Percentiles rank a stretch among this genome's conserved stretches.
phyloP scores from a whole-genome alignment of 1,140 invertebrate genomes.

The Neotoxoptera formosana region DNA sequence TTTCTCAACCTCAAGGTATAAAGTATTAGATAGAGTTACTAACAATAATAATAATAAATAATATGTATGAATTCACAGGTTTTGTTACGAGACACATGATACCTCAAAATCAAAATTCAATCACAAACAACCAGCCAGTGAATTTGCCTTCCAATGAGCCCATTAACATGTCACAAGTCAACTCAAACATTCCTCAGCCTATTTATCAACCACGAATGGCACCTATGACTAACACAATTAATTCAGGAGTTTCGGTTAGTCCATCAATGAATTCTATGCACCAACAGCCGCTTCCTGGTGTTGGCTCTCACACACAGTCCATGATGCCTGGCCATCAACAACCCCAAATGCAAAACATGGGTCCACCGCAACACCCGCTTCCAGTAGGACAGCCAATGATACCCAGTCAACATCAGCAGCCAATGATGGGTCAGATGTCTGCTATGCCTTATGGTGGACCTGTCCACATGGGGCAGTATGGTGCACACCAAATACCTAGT shows the following conservation, averaged over 20 bases:
- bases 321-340: constrained; percentile 32
- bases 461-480: constrained; percentile 25
- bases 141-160: constrained; percentile 45
- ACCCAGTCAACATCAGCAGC: constrained; percentile 30
- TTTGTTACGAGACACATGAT: constrained; percentile 30
- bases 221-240: neutral
- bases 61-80: neutral
- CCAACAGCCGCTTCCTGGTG: neutral
- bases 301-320: constrained; percentile 15
- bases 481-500: constrained; percentile 48
- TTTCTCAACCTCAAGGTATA: constrained; percentile 42
- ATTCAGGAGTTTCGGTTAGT: constrained; percentile 27
- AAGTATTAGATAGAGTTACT: neutral
- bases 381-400: constrained; percentile 32
- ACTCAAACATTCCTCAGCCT: constrained; percentile 36
- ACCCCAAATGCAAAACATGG: neutral
- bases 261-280: constrained; percentile 15
- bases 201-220: constrained; percentile 33
- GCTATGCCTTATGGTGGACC: constrained; percentile 17
- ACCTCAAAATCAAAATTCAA: constrained; percentile 13
- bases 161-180: constrained; percentile 2
- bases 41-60: neutral
- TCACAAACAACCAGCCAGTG: constrained; percentile 20
- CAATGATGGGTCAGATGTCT: constrained; percentile 28
- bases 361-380: constrained; percentile 7